These are phyloP conservation scores for Tangara arthus DNA, from an alignment of 2,797 vertebrate genomes.

Conservation along the genomic window DNA sequence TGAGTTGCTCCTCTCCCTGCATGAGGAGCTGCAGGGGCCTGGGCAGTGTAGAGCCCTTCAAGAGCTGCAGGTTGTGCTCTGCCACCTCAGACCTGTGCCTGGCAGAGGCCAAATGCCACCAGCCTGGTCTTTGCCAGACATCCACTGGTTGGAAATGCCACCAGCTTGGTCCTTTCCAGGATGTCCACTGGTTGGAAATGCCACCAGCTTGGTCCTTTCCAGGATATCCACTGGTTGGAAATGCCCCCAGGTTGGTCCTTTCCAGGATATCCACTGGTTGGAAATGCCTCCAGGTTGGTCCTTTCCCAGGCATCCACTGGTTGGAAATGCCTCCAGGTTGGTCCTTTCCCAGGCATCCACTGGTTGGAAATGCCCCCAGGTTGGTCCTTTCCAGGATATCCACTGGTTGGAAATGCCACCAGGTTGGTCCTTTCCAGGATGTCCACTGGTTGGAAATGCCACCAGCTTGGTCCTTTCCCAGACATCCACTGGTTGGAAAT, in stretches of 20 bases:
- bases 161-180: background rate
- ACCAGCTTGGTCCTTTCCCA: background rate
- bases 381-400: background rate
- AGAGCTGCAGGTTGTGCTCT: background rate
- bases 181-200: no score
- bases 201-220: no score
- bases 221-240: no score
- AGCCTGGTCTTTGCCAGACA: background rate
- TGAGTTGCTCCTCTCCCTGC: background rate
- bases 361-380: background rate
- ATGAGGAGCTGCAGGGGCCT: background rate
- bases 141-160: background rate
- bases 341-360: background rate
- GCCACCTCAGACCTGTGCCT: background rate
- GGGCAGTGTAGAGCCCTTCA: accelerated
- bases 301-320: background rate
- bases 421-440: background rate
- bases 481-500: background rate
- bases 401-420: background rate
- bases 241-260: no score
- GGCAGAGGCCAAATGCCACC: background rate
- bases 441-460: background rate
- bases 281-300: background rate
- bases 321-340: background rate
- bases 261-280: no score